These are phyloP conservation scores for Pedetes capensis DNA, from an alignment of 2,113 vertebrate species.

Conservation along the genomic window DNA sequence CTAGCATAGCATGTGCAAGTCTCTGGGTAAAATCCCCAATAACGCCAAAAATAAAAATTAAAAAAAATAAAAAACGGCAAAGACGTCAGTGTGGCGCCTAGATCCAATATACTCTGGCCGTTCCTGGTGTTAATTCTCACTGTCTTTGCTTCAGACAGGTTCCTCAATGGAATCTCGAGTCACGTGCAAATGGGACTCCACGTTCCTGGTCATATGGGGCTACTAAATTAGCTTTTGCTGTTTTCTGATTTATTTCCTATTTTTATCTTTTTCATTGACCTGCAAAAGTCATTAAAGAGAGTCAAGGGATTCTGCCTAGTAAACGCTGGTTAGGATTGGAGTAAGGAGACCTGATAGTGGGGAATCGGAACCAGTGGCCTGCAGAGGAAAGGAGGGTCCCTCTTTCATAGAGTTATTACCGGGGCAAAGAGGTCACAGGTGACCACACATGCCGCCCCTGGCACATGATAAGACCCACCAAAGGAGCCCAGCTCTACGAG, in stretches of 20 bases:
- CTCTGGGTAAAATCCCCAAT: neutral
- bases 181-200: neutral
- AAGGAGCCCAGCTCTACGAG: neutral
- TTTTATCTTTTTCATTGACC: neutral
- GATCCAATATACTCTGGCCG: neutral
- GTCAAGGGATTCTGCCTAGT: neutral
- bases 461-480: neutral
- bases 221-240: neutral
- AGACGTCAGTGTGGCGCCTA: neutral
- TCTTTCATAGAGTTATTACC: neutral
- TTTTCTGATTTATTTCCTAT: neutral
- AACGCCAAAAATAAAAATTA: no score
- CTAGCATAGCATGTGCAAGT: neutral
- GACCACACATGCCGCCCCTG: neutral
- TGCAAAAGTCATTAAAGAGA: neutral
- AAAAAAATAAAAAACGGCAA: neutral
- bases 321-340: neutral
- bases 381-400: neutral
- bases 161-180: neutral
- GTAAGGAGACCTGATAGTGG: neutral
- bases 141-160: accelerated
- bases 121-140: neutral
- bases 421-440: neutral
- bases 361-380: neutral
- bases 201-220: neutral